Conservation (phyloP, 1,140 invertebrate genomes). For the Amphibalanus amphitrite region DNA sequence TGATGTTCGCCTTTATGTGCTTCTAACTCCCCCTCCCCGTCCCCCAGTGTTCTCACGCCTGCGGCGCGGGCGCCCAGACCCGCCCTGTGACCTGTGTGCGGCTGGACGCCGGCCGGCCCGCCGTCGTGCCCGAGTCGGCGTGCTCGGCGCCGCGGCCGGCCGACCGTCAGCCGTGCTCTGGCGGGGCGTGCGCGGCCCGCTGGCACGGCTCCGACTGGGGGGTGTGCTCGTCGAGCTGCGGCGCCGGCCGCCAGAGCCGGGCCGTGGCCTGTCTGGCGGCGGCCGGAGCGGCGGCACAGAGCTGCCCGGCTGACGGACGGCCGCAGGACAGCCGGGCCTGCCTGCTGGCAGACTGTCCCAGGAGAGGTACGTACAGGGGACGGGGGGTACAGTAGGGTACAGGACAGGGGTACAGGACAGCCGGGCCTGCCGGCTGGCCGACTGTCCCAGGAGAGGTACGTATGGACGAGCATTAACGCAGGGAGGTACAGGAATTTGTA, state of each 20-base stretch:
- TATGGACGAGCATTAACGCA: too few relatives aligned
- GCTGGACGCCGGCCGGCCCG: slow-evolving; percentile 17
- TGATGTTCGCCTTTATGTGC: too few relatives aligned
- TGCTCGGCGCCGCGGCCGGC: slow-evolving; percentile 15
- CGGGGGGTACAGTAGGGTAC: too few relatives aligned
- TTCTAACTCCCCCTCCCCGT: too few relatives aligned
- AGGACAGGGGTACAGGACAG: too few relatives aligned
- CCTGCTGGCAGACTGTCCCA: too few relatives aligned
- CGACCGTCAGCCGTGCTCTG: slow-evolving; percentile 13
- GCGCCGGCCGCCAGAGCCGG: slow-evolving; percentile 30
- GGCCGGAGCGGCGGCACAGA: slow-evolving; percentile 15
- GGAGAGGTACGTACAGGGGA: too few relatives aligned
- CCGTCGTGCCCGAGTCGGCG: slow-evolving; percentile 26
- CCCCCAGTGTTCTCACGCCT: slow-evolving; percentile 20
- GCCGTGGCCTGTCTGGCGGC: slow-evolving; percentile 25
- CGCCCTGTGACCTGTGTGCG: slow-evolving; percentile 12
- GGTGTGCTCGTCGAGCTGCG: slow-evolving; percentile 33
- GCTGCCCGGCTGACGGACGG: too few relatives aligned
- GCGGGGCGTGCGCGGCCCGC: slow-evolving; percentile 4
- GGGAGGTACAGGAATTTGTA: too few relatives aligned
- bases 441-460: too few relatives aligned
- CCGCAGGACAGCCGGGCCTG: too few relatives aligned
- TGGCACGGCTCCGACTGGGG: slow-evolving; percentile 15
- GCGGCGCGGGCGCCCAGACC: slow-evolving; percentile 12
- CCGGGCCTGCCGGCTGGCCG: too few relatives aligned